These are phyloP conservation scores for Heliconius himera DNA, from an alignment of 1,140 invertebrate genomes.

Conservation along the genomic window DNA sequence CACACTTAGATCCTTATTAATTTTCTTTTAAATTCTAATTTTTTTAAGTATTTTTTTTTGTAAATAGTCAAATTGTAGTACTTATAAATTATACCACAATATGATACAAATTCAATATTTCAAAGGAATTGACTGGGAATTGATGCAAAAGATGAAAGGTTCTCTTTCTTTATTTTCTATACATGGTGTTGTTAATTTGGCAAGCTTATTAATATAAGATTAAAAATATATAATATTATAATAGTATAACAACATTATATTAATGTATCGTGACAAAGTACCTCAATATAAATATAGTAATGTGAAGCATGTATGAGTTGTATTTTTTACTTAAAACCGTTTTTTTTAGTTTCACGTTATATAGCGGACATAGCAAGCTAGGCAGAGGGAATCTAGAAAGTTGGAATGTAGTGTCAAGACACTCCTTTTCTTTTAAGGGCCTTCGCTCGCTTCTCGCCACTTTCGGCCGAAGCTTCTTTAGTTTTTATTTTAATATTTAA, in stretches of 20 bases:
- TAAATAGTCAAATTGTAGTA: no score
- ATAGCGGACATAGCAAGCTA: not conserved
- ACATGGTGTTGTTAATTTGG: conserved; percentile 12
- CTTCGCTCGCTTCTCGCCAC: not conserved
- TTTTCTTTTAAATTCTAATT: no score
- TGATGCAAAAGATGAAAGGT: not conserved
- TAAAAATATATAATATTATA: conserved; percentile 11
- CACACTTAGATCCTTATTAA: no score
- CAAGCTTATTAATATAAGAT: conserved; percentile 12
- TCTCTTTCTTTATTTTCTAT: not conserved
- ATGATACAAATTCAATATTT: not conserved
- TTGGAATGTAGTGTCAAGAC: not conserved
- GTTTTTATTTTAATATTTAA: no score
- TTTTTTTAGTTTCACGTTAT: not conserved
- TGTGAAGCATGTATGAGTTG: conserved; percentile 21
- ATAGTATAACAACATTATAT: not conserved
- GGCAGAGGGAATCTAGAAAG: not conserved
- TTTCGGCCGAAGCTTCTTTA: not conserved
- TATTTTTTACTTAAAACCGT: not conserved
- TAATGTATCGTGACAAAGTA: conserved; percentile 35
- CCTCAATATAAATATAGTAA: conserved; percentile 34
- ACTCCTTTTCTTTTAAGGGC: not conserved
- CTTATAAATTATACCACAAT: not conserved
- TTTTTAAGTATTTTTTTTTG: no score
- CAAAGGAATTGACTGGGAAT: conserved; percentile 3